Percentiles rank a stretch among this genome's conserved stretches.
These are phyloP conservation scores for Enteromius trimaculatus DNA, from an alignment of 2,797 vertebrate genomes.

Conservation along the genomic window DNA sequence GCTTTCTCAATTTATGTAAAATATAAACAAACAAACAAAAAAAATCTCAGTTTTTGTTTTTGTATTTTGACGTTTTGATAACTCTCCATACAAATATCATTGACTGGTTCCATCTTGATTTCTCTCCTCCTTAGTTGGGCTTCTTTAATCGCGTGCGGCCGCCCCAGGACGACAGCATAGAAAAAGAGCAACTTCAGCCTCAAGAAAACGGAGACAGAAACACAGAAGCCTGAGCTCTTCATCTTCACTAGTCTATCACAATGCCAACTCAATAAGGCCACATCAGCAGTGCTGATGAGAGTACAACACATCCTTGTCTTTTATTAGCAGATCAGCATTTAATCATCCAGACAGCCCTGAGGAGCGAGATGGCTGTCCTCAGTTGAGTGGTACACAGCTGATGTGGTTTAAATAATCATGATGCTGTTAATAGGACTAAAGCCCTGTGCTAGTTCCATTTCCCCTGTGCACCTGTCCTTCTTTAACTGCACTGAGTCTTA, in stretches of 20 bases:
- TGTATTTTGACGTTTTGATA: not conserved
- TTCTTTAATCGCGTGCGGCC: conserved; percentile 98
- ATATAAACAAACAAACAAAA: not conserved
- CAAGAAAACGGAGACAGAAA: conserved; percentile 93
- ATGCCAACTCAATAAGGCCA: not conserved
- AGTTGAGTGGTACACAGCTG: conserved; percentile 3
- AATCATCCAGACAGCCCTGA: not conserved
- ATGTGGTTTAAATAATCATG: not conserved
- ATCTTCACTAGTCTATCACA: not conserved
- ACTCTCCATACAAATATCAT: not conserved
- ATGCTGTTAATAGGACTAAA: conserved; percentile 13
- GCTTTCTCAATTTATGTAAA: not conserved
- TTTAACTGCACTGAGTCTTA: conserved; percentile 53
- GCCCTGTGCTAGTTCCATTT: not conserved
- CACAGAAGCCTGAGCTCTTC: conserved; percentile 82
- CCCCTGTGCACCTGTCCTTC: not conserved
- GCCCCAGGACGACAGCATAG: conserved; percentile 89
- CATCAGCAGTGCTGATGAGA: conserved; percentile 12
- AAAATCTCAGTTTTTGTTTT: too few species aligned
- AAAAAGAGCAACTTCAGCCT: conserved; percentile 95
- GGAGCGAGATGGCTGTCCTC: not conserved
- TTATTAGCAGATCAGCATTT: conserved; percentile 5
- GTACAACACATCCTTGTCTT: not conserved
- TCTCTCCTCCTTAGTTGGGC: conserved; percentile 80
- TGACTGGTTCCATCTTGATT: not conserved